phyloP scores from a whole-genome alignment of 1,140 invertebrate species.

The Lamellibrachia luymesi region DNA sequence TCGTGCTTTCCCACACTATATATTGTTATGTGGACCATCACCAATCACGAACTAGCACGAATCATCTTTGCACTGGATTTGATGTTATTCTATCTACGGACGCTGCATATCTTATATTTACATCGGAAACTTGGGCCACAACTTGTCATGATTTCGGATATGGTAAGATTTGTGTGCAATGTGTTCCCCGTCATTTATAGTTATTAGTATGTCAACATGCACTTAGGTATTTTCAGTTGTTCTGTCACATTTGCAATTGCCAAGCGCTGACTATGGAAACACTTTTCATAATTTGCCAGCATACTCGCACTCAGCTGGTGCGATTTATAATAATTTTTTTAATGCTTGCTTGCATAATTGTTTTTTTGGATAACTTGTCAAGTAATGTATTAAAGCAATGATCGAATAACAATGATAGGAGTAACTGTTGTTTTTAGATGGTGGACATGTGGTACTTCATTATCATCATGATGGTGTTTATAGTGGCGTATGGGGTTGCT shows the following conservation, averaged over 20 bases:
- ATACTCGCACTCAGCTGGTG: no score
- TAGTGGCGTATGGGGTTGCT: conserved; percentile 57
- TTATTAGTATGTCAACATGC: not conserved
- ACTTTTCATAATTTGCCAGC: no score
- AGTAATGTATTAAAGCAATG: no score
- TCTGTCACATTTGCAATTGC: no score
- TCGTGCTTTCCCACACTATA: no score
- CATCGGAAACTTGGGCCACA: conserved; percentile 58
- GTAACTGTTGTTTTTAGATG: conserved; percentile 44
- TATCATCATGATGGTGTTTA: conserved; percentile 59
- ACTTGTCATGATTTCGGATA: conserved; percentile 59
- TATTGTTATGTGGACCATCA: not conserved
- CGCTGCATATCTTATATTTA: conserved; percentile 55
- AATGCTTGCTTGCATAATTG: no score
- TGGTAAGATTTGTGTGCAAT: conserved; percentile 47
- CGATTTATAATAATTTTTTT: no score
- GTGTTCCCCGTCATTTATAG: not conserved
- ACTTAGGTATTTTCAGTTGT: no score
- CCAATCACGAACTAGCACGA: conserved; percentile 38
- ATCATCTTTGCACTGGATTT: conserved; percentile 51
- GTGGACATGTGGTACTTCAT: conserved; percentile 58
- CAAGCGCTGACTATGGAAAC: no score
- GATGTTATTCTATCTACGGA: conserved; percentile 51
- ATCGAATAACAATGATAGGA: no score
- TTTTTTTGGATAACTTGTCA: no score